A percentile compares a stretch with the other conserved stretches of the same genome.
These are phyloP conservation scores for Chirona hameri DNA, from an alignment of 2,888 invertebrate genomes.

Conservation along the genomic window DNA sequence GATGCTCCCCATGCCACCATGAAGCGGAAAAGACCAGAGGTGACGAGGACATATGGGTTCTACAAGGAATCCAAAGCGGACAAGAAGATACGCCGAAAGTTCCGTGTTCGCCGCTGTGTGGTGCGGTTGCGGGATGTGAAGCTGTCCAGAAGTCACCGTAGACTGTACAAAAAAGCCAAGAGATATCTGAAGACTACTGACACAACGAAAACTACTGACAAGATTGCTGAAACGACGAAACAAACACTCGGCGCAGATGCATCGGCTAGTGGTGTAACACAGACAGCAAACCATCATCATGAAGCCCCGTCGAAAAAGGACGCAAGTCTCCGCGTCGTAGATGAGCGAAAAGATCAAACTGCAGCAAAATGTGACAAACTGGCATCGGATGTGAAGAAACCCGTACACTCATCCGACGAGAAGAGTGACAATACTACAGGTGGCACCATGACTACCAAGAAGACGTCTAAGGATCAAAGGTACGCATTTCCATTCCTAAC, in stretches of 20 bases:
- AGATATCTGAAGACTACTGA: not conserved
- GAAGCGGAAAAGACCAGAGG: not conserved
- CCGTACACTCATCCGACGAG: not conserved
- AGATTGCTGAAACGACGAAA: not conserved
- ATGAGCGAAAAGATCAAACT: not conserved
- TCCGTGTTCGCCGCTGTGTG: not conserved
- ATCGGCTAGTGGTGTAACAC: too few relatives aligned
- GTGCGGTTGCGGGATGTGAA: not conserved
- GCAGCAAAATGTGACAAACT: too few relatives aligned
- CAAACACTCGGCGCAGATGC: too few relatives aligned
- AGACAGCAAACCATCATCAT: too few relatives aligned
- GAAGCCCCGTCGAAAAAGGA: not conserved
- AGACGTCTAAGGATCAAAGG: not conserved
- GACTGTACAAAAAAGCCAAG: not conserved
- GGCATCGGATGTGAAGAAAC: not conserved
- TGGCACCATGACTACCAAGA: not conserved
- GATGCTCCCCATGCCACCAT: not conserved
- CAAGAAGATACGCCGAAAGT: not conserved
- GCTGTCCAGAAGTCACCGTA: not conserved
- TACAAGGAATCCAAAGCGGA: not conserved
- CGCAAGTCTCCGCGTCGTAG: not conserved
- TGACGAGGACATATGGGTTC: not conserved
- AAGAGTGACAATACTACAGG: not conserved
- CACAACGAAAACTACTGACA: not conserved
- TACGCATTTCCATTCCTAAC: not conserved